Evolutionary conservation across 2,888 invertebrate species (phyloP), one percentile per base, ranked within the genome.

Genomic region (Phaonia tiefii): DNA sequence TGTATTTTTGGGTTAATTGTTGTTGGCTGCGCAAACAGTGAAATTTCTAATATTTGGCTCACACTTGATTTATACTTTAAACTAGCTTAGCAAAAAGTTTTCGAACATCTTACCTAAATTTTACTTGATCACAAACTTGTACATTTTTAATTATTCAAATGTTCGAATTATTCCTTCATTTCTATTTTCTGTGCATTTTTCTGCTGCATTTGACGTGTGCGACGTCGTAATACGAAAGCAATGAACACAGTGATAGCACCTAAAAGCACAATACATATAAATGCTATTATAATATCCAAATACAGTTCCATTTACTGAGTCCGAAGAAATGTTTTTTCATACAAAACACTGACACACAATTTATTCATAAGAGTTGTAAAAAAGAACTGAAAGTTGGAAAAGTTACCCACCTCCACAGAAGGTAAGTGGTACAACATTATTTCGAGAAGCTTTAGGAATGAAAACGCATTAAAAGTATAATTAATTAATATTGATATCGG

Each of bases 271-370:
- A 83, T 77, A 15, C 60, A 73, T 11, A 81, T n/a, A 46, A 74
- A 76, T 22, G 75, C 72, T 37, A 83, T 69, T 63, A 81, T 74
- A 46, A 81, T 79, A 60, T 83, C 71, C 37, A 74, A 17, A 73
- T 83, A 83, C 10, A 81, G 60, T 73, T 78, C 26, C 77, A 78
- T 78, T 72, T 51, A 26, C n/a, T n/a, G n/a, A n/a, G n/a, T n/a
- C n/a, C n/a, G 15, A 17, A 51, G 42, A 46, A 31, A 15, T 31
- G 1, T 15, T 3, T 2, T 42, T 69, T 17, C 20, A 26, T n/a
- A 26, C 3, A 22, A 25, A 46, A 46, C 10, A 67, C n/a, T n/a
- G n/a, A 51, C 39, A 54, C 67, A 25, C 17, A 51, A 60, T 25
- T n/a, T 65, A 39, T 63, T 26, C 67, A 42, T 60, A 26, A 51